Conservation (phyloP, 2,113 vertebrate genomes). For the Pogona vitticeps region DNA sequence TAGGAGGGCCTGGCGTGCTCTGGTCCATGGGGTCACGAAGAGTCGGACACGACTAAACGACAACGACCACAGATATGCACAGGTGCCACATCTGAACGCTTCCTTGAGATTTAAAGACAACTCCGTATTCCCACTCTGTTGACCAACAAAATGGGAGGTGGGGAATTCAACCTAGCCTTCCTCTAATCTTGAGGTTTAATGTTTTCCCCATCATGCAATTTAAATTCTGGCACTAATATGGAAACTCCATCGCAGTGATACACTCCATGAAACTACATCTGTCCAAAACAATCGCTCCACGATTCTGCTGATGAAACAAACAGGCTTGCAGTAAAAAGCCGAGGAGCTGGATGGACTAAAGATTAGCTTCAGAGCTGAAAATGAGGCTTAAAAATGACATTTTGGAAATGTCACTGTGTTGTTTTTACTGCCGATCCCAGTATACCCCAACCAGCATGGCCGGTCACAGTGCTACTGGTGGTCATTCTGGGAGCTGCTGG, state of each 20-base stretch:
- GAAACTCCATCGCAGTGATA: background rate
- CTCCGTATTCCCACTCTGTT: background rate
- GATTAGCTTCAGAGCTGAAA: background rate
- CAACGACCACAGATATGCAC: too few relatives aligned
- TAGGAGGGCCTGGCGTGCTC: too few relatives aligned
- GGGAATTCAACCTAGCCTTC: background rate
- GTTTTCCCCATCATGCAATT: too few relatives aligned
- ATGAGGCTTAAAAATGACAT: background rate
- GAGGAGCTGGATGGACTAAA: background rate
- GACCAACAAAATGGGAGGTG: background rate
- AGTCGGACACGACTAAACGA: too few relatives aligned
- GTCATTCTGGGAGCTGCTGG: background rate
- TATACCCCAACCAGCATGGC: background rate
- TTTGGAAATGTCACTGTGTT: background rate
- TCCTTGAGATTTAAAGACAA: too few relatives aligned
- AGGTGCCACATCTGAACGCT: too few relatives aligned
- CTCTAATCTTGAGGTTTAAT: too few relatives aligned
- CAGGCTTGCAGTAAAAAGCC: background rate
- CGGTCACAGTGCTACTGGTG: too few relatives aligned
- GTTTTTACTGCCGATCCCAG: background rate
- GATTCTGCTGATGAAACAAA: background rate
- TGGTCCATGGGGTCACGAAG: too few relatives aligned
- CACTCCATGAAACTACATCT: background rate
- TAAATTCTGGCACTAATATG: too few relatives aligned
- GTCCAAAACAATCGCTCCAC: background rate